phyloP scores from a whole-genome alignment of 2,888 invertebrate genomes.

The Drosophila stalkeri region DNA sequence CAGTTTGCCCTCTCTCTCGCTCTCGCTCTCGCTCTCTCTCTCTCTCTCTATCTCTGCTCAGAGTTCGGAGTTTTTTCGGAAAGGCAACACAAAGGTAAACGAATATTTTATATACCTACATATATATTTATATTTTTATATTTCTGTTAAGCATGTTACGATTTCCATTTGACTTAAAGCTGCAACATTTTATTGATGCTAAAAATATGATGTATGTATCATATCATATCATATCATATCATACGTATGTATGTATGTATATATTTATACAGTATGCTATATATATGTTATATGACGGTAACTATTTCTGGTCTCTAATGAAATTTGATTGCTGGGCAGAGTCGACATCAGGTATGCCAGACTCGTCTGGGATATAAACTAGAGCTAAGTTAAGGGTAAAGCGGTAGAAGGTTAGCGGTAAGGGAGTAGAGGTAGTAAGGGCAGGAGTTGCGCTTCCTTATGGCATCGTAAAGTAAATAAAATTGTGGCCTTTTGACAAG shows the following conservation, averaged over 20 bases:
- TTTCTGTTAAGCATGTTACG: not conserved
- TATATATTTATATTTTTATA: constrained; percentile 48
- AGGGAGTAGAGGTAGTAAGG: accelerated
- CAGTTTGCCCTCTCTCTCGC: not conserved
- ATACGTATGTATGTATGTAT: not conserved
- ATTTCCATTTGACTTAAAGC: not conserved
- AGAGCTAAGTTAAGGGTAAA: not conserved
- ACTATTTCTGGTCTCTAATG: constrained; percentile 7
- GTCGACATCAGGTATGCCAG: constrained; percentile 5
- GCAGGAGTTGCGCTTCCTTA: not conserved
- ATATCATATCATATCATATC: not conserved
- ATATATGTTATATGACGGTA: constrained; percentile 5
- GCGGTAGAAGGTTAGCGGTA: not conserved
- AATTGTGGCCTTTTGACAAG: constrained; percentile 26
- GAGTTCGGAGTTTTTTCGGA: constrained; percentile 1
- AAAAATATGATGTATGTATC: not conserved
- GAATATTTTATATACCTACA: constrained; percentile 55
- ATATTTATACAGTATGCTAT: not conserved
- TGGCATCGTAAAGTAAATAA: constrained; percentile 44
- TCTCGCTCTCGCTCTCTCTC: not conserved
- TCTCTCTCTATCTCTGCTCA: not conserved
- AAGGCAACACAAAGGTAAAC: constrained; percentile 59
- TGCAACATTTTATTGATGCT: not conserved
- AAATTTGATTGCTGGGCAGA: not conserved
- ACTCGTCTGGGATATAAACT: constrained; percentile 12